phyloP scores from a whole-genome alignment of 2,113 vertebrate species.

The Rattus rattus region DNA sequence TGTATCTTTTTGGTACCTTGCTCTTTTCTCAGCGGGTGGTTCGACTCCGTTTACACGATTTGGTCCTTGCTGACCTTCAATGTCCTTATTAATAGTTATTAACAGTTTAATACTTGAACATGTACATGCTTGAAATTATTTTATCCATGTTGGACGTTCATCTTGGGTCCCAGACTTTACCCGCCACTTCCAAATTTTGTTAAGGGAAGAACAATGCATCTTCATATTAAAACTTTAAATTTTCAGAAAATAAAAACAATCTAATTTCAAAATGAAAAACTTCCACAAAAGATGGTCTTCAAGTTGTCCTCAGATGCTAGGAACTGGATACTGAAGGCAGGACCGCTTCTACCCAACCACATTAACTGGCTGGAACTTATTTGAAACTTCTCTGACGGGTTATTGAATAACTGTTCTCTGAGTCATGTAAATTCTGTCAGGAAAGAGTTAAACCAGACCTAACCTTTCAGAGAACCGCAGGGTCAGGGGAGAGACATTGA shows the following conservation, averaged over 20 bases:
- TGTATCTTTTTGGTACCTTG: not conserved
- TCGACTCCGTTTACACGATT: conserved; percentile 4
- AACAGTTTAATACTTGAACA: conserved; percentile 7
- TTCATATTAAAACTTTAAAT: not conserved
- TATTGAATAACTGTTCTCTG: not conserved
- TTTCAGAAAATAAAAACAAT: conserved; percentile 18
- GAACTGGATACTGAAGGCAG: not conserved
- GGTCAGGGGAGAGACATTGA: too few species aligned
- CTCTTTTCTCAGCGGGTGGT: not conserved
- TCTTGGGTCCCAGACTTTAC: not conserved
- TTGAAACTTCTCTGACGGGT: not conserved
- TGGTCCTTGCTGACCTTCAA: conserved; percentile 13
- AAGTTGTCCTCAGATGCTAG: not conserved
- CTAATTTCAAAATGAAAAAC: not conserved
- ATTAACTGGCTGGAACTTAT: not conserved
- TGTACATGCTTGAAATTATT: not conserved
- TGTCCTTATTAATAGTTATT: not conserved
- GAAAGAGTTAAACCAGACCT: conserved; percentile 56
- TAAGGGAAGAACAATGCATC: conserved; percentile 6
- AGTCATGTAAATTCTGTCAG: conserved; percentile 5
- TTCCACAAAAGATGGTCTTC: conserved; percentile 22
- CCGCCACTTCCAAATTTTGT: not conserved
- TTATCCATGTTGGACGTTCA: not conserved
- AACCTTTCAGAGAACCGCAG: not conserved
- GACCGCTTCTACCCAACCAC: not conserved